phyloP scores from a whole-genome alignment of 1,140 invertebrate genomes.

The Zophobas atratus region DNA sequence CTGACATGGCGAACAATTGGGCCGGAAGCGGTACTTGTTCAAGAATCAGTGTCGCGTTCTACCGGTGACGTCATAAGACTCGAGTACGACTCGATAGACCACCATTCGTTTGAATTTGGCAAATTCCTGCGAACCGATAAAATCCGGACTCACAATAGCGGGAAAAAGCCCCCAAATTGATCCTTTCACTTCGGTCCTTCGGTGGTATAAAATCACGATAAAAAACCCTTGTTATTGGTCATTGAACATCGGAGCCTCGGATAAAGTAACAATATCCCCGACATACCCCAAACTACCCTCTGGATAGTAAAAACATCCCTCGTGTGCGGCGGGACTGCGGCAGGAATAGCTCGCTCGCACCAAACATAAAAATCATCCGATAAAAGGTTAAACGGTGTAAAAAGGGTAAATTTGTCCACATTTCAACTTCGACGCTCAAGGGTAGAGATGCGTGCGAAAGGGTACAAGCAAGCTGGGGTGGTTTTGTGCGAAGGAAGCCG shows the following conservation, averaged over 20 bases:
- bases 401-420: constrained; percentile 55
- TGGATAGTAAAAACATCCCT: constrained; percentile 50
- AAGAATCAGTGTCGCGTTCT: constrained; percentile 38
- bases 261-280: constrained; percentile 55
- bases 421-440: constrained; percentile 37
- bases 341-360: constrained; percentile 33
- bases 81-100: not conserved
- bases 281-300: constrained; percentile 52
- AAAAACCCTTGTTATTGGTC: constrained; percentile 56
- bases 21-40: constrained; percentile 43
- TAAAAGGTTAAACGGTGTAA: constrained; percentile 60
- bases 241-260: constrained; percentile 54
- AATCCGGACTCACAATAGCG: constrained; percentile 8
- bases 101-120: not conserved
- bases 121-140: not conserved
- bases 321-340: constrained; percentile 5
- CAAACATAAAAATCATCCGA: constrained; percentile 57
- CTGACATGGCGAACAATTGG: constrained; percentile 49
- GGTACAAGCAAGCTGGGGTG: too few species aligned
- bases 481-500: too few species aligned
- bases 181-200: constrained; percentile 52
- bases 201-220: constrained; percentile 56
- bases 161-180: constrained; percentile 50
- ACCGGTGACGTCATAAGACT: not conserved
- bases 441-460: constrained; percentile 1